Conservation (phyloP, 2,888 invertebrate genomes). For the Glaucopsyche alexis region DNA sequence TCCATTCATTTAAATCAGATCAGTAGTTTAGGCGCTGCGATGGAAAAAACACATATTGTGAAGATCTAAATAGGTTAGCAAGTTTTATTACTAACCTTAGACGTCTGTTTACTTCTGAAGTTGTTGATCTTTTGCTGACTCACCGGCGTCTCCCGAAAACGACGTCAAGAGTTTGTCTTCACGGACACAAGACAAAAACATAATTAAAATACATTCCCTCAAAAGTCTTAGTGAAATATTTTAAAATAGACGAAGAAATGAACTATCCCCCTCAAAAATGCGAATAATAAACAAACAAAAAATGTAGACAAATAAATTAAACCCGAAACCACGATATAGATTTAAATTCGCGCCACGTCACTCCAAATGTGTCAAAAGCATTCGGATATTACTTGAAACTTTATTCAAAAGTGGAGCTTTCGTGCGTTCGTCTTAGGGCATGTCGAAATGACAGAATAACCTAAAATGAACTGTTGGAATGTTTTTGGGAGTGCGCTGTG, state of each 20-base stretch:
- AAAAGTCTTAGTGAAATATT: too few species aligned
- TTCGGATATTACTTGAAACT: not conserved
- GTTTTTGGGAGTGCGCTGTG: slow-evolving; percentile 45
- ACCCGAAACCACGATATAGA: not conserved
- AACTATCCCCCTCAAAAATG: not conserved
- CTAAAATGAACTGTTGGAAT: not conserved
- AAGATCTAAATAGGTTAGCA: not conserved
- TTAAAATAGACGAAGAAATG: not conserved
- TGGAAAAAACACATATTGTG: not conserved
- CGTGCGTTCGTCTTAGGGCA: not conserved
- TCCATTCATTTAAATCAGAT: too few species aligned
- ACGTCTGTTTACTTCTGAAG: slow-evolving; percentile 4
- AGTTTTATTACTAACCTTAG: not conserved
- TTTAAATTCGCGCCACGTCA: slow-evolving; percentile 4
- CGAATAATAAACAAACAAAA: not conserved
- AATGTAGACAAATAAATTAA: not conserved
- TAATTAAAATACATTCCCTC: too few species aligned
- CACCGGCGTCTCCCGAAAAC: not conserved
- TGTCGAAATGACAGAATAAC: not conserved
- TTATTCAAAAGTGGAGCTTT: not conserved
- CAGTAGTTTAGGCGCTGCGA: too few species aligned
- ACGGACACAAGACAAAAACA: too few species aligned
- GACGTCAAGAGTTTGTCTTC: not conserved
- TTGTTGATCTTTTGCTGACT: not conserved
- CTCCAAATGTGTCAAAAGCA: not conserved